phyloP scores from a whole-genome alignment of 2,113 vertebrate species.

The Sterna hirundo region DNA sequence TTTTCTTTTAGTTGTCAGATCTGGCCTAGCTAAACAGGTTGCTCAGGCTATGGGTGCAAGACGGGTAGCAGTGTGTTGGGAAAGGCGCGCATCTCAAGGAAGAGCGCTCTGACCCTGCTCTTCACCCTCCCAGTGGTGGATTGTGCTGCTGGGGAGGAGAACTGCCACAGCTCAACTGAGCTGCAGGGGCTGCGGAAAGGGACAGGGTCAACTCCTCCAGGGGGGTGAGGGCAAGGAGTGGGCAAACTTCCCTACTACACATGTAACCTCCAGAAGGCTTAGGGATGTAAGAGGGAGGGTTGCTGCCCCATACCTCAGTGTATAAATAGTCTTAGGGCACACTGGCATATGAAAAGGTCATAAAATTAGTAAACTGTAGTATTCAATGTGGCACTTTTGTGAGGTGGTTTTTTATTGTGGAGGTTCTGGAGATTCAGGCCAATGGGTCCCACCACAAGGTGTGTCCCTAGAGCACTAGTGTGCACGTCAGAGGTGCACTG shows the following conservation, averaged over 20 bases:
- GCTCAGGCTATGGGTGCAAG: not conserved
- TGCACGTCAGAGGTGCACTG: not conserved
- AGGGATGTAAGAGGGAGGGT: too few relatives aligned
- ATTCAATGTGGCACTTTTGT: not conserved
- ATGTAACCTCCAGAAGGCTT: not conserved
- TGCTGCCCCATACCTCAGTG: not conserved
- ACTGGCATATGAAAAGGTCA: not conserved
- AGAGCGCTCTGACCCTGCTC: not conserved
- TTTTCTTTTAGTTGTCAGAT: not conserved
- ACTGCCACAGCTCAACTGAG: not conserved
- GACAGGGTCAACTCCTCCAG: too few relatives aligned
- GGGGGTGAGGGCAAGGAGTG: not conserved
- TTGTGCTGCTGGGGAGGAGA: not conserved
- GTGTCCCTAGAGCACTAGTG: too few relatives aligned
- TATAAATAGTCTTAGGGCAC: not conserved
- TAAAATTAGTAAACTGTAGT: not conserved
- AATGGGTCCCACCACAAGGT: not conserved
- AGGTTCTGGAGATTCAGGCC: not conserved
- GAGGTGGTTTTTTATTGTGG: not conserved
- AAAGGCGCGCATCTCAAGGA: not conserved
- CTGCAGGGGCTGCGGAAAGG: not conserved
- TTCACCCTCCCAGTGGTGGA: not conserved
- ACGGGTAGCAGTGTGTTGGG: not conserved
- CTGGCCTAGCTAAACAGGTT: not conserved
- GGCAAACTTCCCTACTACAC: not conserved